Conservation (phyloP, 2,113 vertebrate species). For the Brachypodius melanocephalos region DNA sequence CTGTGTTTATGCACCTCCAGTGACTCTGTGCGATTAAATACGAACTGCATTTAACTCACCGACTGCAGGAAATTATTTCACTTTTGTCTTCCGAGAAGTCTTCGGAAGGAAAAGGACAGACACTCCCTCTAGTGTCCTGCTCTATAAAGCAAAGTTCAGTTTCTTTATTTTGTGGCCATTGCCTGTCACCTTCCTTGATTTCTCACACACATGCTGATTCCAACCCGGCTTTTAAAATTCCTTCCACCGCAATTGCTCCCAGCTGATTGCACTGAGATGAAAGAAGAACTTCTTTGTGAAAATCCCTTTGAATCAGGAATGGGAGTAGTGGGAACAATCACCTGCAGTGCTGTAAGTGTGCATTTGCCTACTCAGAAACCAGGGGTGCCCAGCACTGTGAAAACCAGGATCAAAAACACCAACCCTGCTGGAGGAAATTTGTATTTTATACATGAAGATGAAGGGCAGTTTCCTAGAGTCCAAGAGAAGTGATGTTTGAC, state of each 20-base stretch:
- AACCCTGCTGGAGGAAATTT: background rate
- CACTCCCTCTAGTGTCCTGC: slow-evolving; percentile 34
- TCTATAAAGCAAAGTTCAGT: background rate
- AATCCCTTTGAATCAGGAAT: background rate
- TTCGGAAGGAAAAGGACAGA: slow-evolving; percentile 1
- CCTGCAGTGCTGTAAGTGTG: background rate
- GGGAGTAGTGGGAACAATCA: background rate
- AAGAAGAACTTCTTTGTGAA: background rate
- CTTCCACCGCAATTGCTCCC: background rate
- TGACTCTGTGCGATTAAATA: background rate
- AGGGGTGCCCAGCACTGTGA: background rate
- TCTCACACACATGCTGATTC: background rate
- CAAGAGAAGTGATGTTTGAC: background rate
- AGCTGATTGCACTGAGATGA: background rate
- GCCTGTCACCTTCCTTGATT: background rate
- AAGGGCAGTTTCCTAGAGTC: background rate
- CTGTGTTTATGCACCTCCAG: background rate
- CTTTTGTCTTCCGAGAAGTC: background rate
- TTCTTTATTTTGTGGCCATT: background rate
- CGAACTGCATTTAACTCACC: background rate
- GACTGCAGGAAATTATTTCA: background rate
- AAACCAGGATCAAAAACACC: background rate
- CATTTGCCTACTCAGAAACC: background rate
- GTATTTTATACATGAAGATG: background rate
- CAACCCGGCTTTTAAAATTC: background rate